Evolutionary conservation across 2,113 vertebrate genomes (phyloP).

Genomic region (Sphaerodactylus townsendi): DNA sequence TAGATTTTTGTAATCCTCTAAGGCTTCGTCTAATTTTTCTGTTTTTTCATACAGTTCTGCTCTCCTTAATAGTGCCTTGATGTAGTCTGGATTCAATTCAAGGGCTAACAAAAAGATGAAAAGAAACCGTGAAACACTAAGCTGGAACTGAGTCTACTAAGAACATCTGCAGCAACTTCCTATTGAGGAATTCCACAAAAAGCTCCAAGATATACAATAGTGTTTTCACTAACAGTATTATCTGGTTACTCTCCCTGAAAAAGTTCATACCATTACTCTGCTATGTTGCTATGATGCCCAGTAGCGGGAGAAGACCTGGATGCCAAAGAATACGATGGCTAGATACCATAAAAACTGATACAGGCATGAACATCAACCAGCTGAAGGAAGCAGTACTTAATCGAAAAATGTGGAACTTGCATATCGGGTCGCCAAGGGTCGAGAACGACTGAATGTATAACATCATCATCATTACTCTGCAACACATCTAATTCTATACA

Average conservation of each 20-base stretch:
- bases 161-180: background rate
- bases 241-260: background rate
- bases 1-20: constrained; percentile 90
- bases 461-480: background rate
- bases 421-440: too few relatives aligned
- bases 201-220: background rate
- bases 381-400: too few relatives aligned
- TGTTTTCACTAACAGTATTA: background rate
- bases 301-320: too few relatives aligned
- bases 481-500: background rate
- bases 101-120: constrained; percentile 73
- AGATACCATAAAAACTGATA: too few relatives aligned
- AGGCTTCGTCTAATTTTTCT: constrained; percentile 93
- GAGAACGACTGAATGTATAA: too few relatives aligned
- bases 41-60: constrained; percentile 93
- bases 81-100: constrained; percentile 85
- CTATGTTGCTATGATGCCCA: too few relatives aligned
- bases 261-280: background rate
- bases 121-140: background rate
- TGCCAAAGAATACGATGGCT: too few relatives aligned
- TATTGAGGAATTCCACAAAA: background rate
- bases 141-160: background rate
- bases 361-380: too few relatives aligned
- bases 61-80: constrained; percentile 87
- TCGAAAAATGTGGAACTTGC: too few relatives aligned